Evolutionary conservation across 2,113 vertebrate genomes (phyloP).

Genomic region (Glaucomys volans): DNA sequence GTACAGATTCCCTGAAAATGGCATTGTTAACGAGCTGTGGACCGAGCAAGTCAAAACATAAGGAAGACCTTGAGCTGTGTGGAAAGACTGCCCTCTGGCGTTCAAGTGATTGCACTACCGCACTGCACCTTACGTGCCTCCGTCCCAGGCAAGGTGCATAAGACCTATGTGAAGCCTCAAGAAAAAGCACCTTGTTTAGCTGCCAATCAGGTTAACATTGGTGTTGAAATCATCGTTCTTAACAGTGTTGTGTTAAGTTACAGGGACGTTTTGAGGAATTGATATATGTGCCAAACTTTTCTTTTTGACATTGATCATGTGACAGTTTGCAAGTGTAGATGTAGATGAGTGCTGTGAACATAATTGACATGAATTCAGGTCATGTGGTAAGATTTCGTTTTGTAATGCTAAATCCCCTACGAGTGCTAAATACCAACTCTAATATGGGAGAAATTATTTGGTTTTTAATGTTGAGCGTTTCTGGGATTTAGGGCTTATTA

Average conservation of each 20-base stretch:
- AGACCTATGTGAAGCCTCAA: conserved; percentile 45
- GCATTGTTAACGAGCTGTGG: conserved; percentile 58
- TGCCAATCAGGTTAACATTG: conserved; percentile 78
- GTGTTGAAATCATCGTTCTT: conserved; percentile 68
- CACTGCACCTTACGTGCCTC: conserved; percentile 88
- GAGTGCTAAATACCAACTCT: conserved; percentile 57
- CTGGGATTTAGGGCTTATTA: conserved; percentile 73
- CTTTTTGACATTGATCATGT: conserved; percentile 77
- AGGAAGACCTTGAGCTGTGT: conserved; percentile 73
- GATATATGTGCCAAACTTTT: conserved; percentile 85
- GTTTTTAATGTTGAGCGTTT: conserved; percentile 70
- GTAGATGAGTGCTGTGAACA: conserved; percentile 74
- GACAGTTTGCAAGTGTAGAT: conserved; percentile 75
- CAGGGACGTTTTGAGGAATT: conserved; percentile 74
- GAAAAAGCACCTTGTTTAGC: conserved; percentile 84
- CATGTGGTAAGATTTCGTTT: conserved; percentile 40
- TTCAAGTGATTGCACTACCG: conserved; percentile 84
- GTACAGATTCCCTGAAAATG: conserved; percentile 64
- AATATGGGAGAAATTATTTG: conserved; percentile 19
- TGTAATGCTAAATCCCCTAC: conserved; percentile 52
- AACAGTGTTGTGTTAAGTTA: conserved; percentile 70
- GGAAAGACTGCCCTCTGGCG: conserved; percentile 84
- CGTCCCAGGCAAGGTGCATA: conserved; percentile 74
- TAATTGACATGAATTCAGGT: conserved; percentile 75
- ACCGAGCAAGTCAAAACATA: conserved; percentile 47